Evolutionary conservation across 2,888 invertebrate species (phyloP).

Genomic region (Lasioglossum vierecki): DNA sequence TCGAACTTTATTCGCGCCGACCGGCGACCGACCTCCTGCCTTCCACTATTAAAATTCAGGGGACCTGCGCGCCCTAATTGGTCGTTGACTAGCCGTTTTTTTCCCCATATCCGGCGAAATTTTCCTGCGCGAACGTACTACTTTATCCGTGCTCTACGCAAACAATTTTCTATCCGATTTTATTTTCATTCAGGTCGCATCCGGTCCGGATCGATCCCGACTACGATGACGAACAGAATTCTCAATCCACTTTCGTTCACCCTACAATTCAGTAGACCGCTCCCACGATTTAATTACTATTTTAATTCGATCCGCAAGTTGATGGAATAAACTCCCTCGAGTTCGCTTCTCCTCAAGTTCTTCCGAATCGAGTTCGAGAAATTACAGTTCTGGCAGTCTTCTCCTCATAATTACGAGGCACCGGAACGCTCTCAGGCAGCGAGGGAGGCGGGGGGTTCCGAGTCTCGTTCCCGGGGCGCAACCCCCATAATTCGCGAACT

Average conservation of each 20-base stretch:
- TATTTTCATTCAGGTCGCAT: neutral
- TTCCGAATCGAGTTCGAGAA: neutral
- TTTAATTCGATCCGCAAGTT: neutral
- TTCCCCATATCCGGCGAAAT: neutral
- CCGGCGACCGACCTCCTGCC: neutral
- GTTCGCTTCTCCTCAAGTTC: neutral
- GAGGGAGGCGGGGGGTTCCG: too few species aligned
- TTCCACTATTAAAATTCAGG: conserved; percentile 9
- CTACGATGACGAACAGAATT: neutral
- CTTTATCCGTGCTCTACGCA: neutral
- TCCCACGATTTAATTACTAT: neutral
- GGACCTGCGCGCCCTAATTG: neutral
- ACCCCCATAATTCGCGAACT: conserved; percentile 27
- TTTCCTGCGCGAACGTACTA: neutral
- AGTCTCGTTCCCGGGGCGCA: neutral
- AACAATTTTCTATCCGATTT: neutral
- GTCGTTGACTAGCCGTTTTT: conserved; percentile 2
- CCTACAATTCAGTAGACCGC: neutral
- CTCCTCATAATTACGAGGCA: conserved; percentile 10
- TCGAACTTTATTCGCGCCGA: neutral
- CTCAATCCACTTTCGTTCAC: neutral
- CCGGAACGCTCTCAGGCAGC: neutral
- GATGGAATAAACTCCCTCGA: neutral
- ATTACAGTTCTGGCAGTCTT: neutral
- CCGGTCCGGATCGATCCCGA: neutral